phyloP scores from a whole-genome alignment of 1,140 invertebrate species.

The Lasioglossum albipes region DNA sequence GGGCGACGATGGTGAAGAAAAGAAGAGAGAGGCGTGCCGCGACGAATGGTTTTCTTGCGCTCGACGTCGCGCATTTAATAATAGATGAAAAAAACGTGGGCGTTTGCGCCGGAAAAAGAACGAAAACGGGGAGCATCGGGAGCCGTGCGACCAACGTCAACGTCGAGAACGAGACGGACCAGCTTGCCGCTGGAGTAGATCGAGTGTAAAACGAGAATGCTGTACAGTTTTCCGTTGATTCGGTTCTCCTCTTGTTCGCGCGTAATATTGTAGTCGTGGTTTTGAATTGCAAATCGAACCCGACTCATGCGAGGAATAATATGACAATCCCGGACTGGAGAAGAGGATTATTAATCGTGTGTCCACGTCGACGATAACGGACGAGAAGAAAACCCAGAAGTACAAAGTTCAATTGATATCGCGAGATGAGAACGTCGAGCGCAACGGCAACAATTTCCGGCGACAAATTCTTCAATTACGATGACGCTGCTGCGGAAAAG shows the following conservation, averaged over 20 bases:
- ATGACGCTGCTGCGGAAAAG: slow-evolving; percentile 65
- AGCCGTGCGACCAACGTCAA: neutral
- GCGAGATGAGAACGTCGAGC: slow-evolving; percentile 32
- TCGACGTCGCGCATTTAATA: slow-evolving; percentile 64
- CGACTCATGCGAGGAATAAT: no score
- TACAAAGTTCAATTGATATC: neutral
- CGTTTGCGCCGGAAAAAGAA: slow-evolving; percentile 66
- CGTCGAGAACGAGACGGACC: no score
- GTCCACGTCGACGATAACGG: neutral
- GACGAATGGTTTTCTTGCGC: slow-evolving; percentile 44
- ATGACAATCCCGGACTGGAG: no score
- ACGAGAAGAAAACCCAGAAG: neutral
- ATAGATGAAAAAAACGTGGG: slow-evolving; percentile 68
- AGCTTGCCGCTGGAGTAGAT: neutral
- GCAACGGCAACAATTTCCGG: neutral
- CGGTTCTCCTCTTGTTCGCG: neutral
- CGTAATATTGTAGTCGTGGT: no score
- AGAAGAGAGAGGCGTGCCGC: neutral
- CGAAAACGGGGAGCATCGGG: slow-evolving; percentile 34
- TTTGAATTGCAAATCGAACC: no score
- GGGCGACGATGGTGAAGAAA: no score
- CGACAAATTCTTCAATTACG: slow-evolving; percentile 41
- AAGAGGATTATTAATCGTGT: no score
- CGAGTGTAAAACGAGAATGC: neutral
- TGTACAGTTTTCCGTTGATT: no score